Base-by-base conservation (phyloP, 2,888 invertebrate species). In the Elysia crispata region DNA sequence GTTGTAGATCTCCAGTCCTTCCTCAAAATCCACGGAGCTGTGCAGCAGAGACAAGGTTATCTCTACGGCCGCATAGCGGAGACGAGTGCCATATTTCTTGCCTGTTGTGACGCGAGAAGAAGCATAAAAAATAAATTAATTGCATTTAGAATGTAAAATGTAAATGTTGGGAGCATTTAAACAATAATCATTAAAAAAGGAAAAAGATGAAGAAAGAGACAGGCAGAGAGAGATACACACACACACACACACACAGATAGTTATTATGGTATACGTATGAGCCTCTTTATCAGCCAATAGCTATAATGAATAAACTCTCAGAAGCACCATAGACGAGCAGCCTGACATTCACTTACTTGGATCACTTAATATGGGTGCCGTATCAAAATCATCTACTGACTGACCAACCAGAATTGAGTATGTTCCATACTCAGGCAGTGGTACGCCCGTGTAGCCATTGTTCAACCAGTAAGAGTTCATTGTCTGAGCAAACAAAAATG, bases 61-160 rank as follows among this genome's bases (percentile, higher is more conserved):
- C 49, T 85, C 84, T 25, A 90, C 84, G 5, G 89, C 89, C 8
- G 88, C 83, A 64, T 87, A 90, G 30, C 84, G 83, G 11, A 90
- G 79, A 67, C 83, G 79, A 0, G 88, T 89, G 0, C 89, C 90
- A 72, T 88, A 90, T 30, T 83, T 82, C 28, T 85, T 60, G 49
- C 82, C 87, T 87, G 79, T 0, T 41, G 41, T 6, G 41, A 41
- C 11, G 11, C 41, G 5, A 11, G 41, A 3, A 41, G 11, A 6
- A 11, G 11, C 41, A 41, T 11, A n/a, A n/a, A n/a, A n/a, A n/a
- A n/a, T n/a, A n/a, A n/a, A n/a, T n/a, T n/a, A n/a, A n/a, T n/a
- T n/a, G n/a, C n/a, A n/a, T n/a, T n/a, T n/a, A n/a, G n/a, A n/a
- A n/a, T n/a, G n/a, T n/a, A n/a, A n/a, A n/a, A n/a, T n/a, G n/a